Evolutionary conservation across 2,888 invertebrate species (phyloP).

Genomic region (Catotricha subobsoleta): DNA sequence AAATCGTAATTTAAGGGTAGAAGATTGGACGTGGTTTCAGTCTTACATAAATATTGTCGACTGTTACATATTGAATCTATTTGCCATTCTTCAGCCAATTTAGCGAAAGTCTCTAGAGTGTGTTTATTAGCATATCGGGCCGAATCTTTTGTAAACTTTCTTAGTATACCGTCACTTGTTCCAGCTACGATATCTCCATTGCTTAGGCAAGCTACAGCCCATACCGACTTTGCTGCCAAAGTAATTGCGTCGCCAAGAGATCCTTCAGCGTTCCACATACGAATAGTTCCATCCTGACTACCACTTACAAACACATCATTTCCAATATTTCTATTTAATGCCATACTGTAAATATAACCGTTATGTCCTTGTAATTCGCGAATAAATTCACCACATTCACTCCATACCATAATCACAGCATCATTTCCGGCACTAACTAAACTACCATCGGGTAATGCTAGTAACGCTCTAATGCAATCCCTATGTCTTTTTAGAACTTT

Average conservation of each 20-base stretch:
- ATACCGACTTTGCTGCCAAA: constrained; percentile 70
- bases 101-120: constrained; percentile 42
- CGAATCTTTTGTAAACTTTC: constrained; percentile 65
- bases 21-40: too few relatives aligned
- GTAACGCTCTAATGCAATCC: constrained; percentile 76
- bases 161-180: constrained; percentile 67
- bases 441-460: constrained; percentile 46
- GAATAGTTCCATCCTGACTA: constrained; percentile 75
- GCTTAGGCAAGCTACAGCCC: constrained; percentile 61
- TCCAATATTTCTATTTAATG: constrained; percentile 35
- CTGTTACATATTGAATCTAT: too few relatives aligned
- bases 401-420: constrained; percentile 72
- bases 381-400: constrained; percentile 56
- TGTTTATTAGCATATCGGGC: constrained; percentile 47
- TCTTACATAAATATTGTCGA: too few relatives aligned
- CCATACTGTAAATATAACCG: constrained; percentile 69
- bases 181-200: constrained; percentile 88
- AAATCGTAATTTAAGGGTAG: too few relatives aligned
- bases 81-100: too few relatives aligned
- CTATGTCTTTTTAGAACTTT: constrained; percentile 61
- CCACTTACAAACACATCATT: constrained; percentile 54
- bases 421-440: constrained; percentile 90
- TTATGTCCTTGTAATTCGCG: constrained; percentile 64
- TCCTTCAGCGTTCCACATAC: constrained; percentile 47
- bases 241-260: constrained; percentile 25